These are phyloP conservation scores for Caloenas nicobarica DNA, from an alignment of 2,113 vertebrate species.

Conservation along the genomic window DNA sequence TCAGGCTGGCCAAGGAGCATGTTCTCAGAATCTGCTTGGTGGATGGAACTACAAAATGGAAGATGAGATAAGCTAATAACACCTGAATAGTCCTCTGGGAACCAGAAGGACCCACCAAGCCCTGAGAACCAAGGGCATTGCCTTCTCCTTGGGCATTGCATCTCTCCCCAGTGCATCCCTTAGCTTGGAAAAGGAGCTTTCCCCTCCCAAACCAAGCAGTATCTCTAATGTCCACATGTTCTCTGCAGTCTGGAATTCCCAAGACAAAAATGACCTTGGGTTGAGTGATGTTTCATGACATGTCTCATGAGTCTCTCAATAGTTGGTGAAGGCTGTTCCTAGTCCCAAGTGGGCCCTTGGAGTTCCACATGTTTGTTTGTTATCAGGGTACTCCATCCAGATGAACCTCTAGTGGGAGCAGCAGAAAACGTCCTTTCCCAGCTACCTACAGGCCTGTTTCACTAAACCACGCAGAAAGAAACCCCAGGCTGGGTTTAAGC, in stretches of 20 bases:
- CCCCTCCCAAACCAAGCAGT: background rate
- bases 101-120: background rate
- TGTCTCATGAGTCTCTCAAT: background rate
- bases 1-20: background rate
- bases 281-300: background rate
- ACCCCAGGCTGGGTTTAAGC: background rate
- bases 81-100: background rate
- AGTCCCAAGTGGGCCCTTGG: rapidly evolving
- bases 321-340: background rate
- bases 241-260: background rate
- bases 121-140: background rate
- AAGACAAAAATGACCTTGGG: background rate
- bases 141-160: background rate
- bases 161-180: background rate
- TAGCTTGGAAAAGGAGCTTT: background rate
- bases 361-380: background rate
- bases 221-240: background rate
- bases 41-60: background rate
- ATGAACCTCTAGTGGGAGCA: background rate
- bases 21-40: background rate
- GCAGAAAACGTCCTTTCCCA: background rate
- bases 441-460: background rate
- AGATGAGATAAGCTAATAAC: background rate
- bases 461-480: background rate
- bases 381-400: background rate